A percentile compares a stretch with the other conserved stretches of the same genome.
phyloP scores from a whole-genome alignment of 2,888 invertebrate species.

The Ariolimax columbianus region DNA sequence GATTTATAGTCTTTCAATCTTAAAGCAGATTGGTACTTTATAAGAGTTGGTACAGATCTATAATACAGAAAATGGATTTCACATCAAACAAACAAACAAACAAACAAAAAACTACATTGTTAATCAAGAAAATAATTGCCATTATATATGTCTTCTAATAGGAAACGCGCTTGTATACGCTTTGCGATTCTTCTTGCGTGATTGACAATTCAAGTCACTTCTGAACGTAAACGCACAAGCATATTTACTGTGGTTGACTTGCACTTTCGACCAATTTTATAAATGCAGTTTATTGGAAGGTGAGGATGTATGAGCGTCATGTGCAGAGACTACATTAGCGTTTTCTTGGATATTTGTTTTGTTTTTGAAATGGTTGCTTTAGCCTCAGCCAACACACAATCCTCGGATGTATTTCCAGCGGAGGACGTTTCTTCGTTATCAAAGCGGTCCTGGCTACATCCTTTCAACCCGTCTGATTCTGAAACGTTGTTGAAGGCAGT shows the following conservation, averaged over 20 bases:
- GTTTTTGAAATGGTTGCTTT: background rate
- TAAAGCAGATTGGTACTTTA: no score
- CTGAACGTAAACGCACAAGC: background rate
- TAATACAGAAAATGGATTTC: no score
- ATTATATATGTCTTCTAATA: no score
- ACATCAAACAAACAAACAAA: no score
- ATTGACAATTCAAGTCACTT: no score
- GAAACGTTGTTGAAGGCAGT: background rate
- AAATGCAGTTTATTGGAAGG: background rate
- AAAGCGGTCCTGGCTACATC: background rate
- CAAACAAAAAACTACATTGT: no score
- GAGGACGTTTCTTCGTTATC: background rate
- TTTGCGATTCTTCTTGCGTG: no score
- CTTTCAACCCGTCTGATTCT: background rate
- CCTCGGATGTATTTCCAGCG: background rate
- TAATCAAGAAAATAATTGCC: no score
- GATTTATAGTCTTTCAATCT: no score
- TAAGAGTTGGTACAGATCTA: no score
- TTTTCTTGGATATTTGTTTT: conserved; percentile 15
- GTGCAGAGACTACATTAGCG: background rate
- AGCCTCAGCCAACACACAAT: background rate
- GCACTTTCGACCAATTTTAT: background rate
- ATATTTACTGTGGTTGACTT: background rate
- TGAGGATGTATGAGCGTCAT: background rate
- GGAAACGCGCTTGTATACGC: no score